Conservation (phyloP, 1,140 invertebrate genomes). For the Platyscapa corneri region DNA sequence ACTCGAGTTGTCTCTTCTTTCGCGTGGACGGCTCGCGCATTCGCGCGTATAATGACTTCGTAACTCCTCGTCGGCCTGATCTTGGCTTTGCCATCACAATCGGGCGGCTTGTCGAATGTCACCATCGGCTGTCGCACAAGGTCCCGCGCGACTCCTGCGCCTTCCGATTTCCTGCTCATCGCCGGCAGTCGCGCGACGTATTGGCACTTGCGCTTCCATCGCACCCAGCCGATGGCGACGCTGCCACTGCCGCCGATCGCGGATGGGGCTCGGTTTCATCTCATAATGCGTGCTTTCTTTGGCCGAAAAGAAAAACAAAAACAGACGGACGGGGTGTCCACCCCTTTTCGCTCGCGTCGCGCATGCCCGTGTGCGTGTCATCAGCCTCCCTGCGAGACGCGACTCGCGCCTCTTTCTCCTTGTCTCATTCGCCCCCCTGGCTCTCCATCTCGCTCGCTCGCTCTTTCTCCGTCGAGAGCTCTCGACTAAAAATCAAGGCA, state of each 20-base stretch:
- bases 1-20: not conserved
- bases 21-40: not conserved
- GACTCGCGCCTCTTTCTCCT: constrained; percentile 48
- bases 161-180: too few relatives aligned
- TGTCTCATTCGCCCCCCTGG: constrained; percentile 1
- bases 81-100: not conserved
- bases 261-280: too few relatives aligned
- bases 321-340: not conserved
- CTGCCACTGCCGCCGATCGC: too few relatives aligned
- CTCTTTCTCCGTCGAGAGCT: constrained; percentile 10
- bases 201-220: not conserved
- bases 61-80: not conserved
- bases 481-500: constrained; percentile 68
- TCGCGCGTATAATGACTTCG: not conserved
- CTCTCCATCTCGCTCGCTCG: constrained; percentile 51
- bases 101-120: not conserved
- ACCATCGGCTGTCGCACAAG: not conserved
- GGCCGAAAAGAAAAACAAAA: constrained; percentile 14
- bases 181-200: not conserved
- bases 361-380: constrained; percentile 22
- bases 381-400: constrained; percentile 31
- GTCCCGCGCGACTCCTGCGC: too few relatives aligned
- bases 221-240: too few relatives aligned
- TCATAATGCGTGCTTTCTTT: constrained; percentile 20
- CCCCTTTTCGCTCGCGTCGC: not conserved